Base-by-base conservation (phyloP, 2,888 invertebrate genomes). In the Zonitis immaculata region DNA sequence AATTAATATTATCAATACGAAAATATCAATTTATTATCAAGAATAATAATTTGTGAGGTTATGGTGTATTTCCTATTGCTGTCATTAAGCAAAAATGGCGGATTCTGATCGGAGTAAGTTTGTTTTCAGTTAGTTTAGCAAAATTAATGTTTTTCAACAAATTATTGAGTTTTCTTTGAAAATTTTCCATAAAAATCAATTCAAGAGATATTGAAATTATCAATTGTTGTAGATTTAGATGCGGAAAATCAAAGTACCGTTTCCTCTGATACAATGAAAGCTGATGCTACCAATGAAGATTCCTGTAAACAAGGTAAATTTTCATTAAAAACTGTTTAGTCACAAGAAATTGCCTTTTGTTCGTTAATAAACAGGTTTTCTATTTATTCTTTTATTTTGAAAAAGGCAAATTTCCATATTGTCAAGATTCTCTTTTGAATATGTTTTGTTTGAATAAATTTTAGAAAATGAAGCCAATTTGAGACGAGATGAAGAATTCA, bases 221-320 rank as follows among this genome's bases (percentile, higher is more conserved):
- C 7, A 45, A 7, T 48, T 51, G 52, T 48, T 43, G 39, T 43
- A 42, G 54, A 60, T 60, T 25, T 47, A 66, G 65, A 59, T 61
- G 49, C 49, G 26, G 51, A 58, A 42, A 61, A 9, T 27, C 3
- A 27, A 3, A 27, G 27, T 35, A 42, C 39, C 25, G 42, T 6
- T 2, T 32, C 32, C 3, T 12, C 32, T 5, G 5, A 32, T 52
- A 72, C 71, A 56, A 74, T 73, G 71, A 72, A 72, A 67, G 70
- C 72, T 44, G 74, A 74, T 57, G 71, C 62, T 42, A 66, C 72
- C 46, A 54, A 61, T 28, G 73, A 73, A 53, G 67, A 71, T 42
- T 57, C 61, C 43, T 59, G 63, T 49, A 66, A 65, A 57, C 63
- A 66, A 65, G 73, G 72, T 73, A 63, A 54, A 30, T 47, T 32